phyloP scores from a whole-genome alignment of 37 sponge, comb jelly and placozoan species.

The Lycopodina hypogea region DNA sequence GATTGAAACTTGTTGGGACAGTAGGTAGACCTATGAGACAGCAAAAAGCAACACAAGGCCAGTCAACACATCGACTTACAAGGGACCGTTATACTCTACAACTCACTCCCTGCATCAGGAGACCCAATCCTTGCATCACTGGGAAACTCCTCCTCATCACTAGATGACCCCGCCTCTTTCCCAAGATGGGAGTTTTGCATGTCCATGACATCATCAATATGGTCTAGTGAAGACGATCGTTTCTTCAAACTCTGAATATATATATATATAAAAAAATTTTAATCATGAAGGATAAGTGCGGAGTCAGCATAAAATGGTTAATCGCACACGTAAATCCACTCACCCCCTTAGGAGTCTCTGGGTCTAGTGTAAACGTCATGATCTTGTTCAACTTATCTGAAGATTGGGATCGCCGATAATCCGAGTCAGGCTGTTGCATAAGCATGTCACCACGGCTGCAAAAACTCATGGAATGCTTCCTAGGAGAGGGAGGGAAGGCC shows the following conservation, averaged over 20 bases:
- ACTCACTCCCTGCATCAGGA: background rate
- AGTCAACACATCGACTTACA: background rate
- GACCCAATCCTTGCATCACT: too few relatives aligned
- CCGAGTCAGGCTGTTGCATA: background rate
- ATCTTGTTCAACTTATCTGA: conserved; percentile 25
- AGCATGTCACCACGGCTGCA: conserved; percentile 2
- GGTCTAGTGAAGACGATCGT: conserved; percentile 7
- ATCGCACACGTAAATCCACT: too few relatives aligned
- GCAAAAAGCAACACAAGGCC: background rate
- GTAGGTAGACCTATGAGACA: background rate
- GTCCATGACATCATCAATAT: background rate
- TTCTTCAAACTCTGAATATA: too few relatives aligned
- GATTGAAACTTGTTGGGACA: background rate
- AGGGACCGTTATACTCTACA: background rate
- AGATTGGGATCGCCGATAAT: background rate
- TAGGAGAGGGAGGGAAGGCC: background rate
- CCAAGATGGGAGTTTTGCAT: background rate
- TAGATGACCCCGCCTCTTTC: background rate
- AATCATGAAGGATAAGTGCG: too few relatives aligned
- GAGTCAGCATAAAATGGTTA: too few relatives aligned
- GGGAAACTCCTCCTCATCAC: background rate
- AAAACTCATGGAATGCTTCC: conserved; percentile 21
- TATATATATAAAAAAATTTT: too few relatives aligned
- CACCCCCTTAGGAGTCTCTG: background rate
- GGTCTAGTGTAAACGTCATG: conserved; percentile 11